Base-by-base conservation (phyloP, 1,140 invertebrate species). In the Leptinotarsa texana region DNA sequence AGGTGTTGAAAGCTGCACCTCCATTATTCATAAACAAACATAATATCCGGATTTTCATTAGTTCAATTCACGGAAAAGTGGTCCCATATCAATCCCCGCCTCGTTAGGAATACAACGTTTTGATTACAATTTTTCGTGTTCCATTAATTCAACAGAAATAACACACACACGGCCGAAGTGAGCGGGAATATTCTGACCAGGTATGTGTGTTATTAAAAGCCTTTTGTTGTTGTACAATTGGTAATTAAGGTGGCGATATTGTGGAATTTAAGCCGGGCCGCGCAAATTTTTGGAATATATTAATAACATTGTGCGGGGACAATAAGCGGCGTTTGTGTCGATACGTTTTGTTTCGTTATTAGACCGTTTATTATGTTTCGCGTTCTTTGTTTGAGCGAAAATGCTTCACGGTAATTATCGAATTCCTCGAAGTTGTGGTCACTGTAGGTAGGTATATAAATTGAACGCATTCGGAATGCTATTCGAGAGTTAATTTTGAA, bases 171-270 rank as follows among this genome's bases (percentile, higher is more conserved):
- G 5, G n/a, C 6, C 24, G 51, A 71, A 47, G 66, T 63, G 17
- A 62, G 69, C 51, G 69, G 21, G 51, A 71, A 71, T 71, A 51
- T 61, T 71, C 24, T 24, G 48, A 61, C 57, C 49, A 71, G 69
- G 69, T 71, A 71, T 71, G 69, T 71, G 69, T 57, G 69, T 71
- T 71, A 71, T 71, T 71, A 71, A 57, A 71, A 71, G 49, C 69
- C 57, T 71, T 71, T 71, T 57, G 49, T 71, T 57, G 49, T 61
- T 62, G 51, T 51, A 71, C 69, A 71, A 71, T 71, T 62, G 69
- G 69, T 71, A 71, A 71, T 71, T 71, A 71, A 71, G 69, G 69
- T 61, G 69, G 49, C 69, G 69, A 71, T 71, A 71, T 62, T 71
- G 69, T 71, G 69, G 69, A 71, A 71, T 71, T 71, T 62, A 3